Evolutionary conservation across 2,888 invertebrate genomes (phyloP), one percentile per base, ranked within the genome.

Genomic region (Ichneumoninae sp.): DNA sequence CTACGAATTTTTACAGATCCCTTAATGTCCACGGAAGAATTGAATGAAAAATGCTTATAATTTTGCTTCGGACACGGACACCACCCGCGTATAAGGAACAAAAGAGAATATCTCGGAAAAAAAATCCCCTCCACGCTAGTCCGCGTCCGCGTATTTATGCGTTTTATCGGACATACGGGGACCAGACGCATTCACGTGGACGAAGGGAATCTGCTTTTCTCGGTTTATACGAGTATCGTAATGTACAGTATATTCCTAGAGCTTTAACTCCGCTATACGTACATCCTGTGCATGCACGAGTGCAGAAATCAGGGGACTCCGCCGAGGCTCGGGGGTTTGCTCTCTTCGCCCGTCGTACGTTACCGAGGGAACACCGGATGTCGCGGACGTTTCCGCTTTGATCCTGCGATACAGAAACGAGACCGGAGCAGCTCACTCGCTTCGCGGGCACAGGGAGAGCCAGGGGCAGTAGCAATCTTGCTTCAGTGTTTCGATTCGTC

Each of bases 381-480:
- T 80, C 75, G 40, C 50, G 36, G 70, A 75, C 81, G 66, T 81
- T 84, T 81, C 78, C 78, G 70, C 84, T 84, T 84, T 84, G 84
- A 84, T 84, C 84, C 77, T 78, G 74, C 70, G 77, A 66, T 74
- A 78, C 65, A 78, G 81, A 84, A 78, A 78, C 78, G 62, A 80
- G 80, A 77, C 52, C 33, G 40, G 68, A 68, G 30, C 30, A 50
- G 62, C 30, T 30, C 16, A 13, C 60, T 16, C 33, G 16, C 1
- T 62, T 16, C 62, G 33, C 30, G 62, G 16, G 16, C 33, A 33
- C 6, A 16, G 33, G 22, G 22, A 33, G 62, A 76, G 54, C 40
- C 36, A 52, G 36, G 65, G 33, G 62, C 74, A 50, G 47, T 50
- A 22, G 44, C 82, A 74, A 75, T 44, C 57, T 74, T 47, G 70